Evolutionary conservation across 1,140 invertebrate genomes (phyloP), one percentile per base, ranked within the genome.

Genomic region (Lasioglossum baleicum): DNA sequence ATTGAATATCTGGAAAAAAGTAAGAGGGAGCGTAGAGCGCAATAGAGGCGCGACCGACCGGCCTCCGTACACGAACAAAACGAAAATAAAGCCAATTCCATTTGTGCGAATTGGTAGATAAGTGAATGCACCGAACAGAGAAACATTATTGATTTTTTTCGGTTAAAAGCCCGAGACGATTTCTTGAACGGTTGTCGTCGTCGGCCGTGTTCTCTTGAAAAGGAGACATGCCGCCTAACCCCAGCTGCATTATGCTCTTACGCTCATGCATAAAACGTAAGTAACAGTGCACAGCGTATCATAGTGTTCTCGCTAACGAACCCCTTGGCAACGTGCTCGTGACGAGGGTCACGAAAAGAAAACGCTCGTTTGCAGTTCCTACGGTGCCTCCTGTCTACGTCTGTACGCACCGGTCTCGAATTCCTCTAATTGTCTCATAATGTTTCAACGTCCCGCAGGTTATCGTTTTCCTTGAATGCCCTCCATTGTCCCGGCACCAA

Each of bases 311-410:
- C 67, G 44, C 81, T 85, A 85, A 85, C 78, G 83, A 85, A 85
- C 82, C 78, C 68, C 83, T 85, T 76, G 69, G 78, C 72, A 72
- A 70, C 73, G 73, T 77, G 71, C 65, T 84, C 65, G 78, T 66
- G 75, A 85, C 48, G 75, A 85, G 78, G 79, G 80, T 60, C 53
- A 48, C 65, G 84, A 81, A 74, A 75, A 61, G 70, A 53, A 74
- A 84, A 60, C 63, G 64, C 83, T 71, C 65, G 83, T 73, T 79
- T 84, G 42, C 58, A 69, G 65, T 40, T 85, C 56, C 48, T 83
- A 77, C 75, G 82, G 81, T 77, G 76, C 68, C 61, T 56, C 35
- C 35, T 35, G 35, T 35, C 35, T 35, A 72, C 76, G 74, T 61
- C 69, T 42, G 20, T 58, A 77, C 17, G 69, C 66, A 74, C 20